A percentile compares a stretch with the other conserved stretches of the same genome.
phyloP scores from a whole-genome alignment of 2,113 vertebrate genomes.

The Eubucco bourcierii region DNA sequence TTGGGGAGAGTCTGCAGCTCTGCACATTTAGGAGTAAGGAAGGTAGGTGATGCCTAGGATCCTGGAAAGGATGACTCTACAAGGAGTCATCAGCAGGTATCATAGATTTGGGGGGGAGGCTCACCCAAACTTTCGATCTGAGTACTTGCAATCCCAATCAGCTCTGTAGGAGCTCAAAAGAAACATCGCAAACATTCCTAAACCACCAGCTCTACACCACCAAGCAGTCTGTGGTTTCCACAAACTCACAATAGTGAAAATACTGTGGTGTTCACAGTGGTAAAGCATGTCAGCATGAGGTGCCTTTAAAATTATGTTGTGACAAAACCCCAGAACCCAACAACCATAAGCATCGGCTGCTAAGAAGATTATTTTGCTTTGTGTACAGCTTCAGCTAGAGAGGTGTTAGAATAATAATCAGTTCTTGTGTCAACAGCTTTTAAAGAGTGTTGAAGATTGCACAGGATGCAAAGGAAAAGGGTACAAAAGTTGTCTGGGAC shows the following conservation, averaged over 20 bases:
- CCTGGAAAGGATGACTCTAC: background rate
- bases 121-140: background rate
- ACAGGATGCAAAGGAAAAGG: background rate
- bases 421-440: background rate
- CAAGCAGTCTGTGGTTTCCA: background rate
- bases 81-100: background rate
- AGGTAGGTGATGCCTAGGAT: background rate
- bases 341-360: background rate
- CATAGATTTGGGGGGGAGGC: background rate
- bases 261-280: background rate
- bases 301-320: background rate
- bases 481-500: background rate
- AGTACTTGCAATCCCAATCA: background rate
- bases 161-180: background rate
- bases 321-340: rapidly evolving
- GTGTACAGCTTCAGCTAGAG: background rate
- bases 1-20: background rate
- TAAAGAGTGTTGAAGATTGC: background rate
- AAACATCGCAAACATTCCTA: background rate
- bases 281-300: rapidly evolving
- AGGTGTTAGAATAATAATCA: background rate
- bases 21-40: background rate
- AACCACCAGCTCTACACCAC: background rate
- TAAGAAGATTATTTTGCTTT: background rate
- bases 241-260: background rate